phyloP scores from a whole-genome alignment of 2,113 vertebrate species.

The Alouatta palliata region DNA sequence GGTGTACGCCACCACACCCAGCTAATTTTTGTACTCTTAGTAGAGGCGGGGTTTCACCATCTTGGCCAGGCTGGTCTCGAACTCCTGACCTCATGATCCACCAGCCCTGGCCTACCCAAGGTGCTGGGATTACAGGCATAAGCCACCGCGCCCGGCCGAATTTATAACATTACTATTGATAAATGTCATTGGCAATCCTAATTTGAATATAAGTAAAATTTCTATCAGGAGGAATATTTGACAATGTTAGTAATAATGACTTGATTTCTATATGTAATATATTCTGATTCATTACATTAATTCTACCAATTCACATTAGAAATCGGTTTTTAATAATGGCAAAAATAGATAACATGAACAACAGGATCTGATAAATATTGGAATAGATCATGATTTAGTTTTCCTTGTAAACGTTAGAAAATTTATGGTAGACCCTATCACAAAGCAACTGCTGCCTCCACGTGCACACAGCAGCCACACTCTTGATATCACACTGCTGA shows the following conservation, averaged over 20 bases:
- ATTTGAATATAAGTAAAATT: constrained; percentile 59
- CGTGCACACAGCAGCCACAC: background rate
- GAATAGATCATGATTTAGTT: background rate
- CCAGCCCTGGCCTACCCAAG: no score
- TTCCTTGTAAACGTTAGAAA: background rate
- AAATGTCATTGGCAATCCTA: constrained; percentile 31
- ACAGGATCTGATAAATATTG: constrained; percentile 7
- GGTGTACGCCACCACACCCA: no score
- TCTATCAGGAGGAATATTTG: constrained; percentile 38
- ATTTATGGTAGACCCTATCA: background rate
- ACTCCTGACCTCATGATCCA: no score
- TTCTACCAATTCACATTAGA: constrained; percentile 34
- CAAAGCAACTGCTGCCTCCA: background rate
- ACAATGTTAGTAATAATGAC: constrained; percentile 17
- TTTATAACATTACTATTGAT: constrained; percentile 26
- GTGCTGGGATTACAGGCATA: no score
- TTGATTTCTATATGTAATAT: constrained; percentile 37
- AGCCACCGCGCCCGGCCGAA: background rate
- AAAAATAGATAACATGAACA: background rate
- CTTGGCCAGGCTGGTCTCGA: no score
- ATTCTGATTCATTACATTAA: constrained; percentile 16
- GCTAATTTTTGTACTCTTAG: no score
- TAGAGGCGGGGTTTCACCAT: no score
- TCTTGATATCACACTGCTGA: background rate
- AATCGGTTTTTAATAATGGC: constrained; percentile 16